These are phyloP conservation scores for Pollenia griseotomentosa DNA, from an alignment of 2,888 invertebrate species.

Conservation along the genomic window DNA sequence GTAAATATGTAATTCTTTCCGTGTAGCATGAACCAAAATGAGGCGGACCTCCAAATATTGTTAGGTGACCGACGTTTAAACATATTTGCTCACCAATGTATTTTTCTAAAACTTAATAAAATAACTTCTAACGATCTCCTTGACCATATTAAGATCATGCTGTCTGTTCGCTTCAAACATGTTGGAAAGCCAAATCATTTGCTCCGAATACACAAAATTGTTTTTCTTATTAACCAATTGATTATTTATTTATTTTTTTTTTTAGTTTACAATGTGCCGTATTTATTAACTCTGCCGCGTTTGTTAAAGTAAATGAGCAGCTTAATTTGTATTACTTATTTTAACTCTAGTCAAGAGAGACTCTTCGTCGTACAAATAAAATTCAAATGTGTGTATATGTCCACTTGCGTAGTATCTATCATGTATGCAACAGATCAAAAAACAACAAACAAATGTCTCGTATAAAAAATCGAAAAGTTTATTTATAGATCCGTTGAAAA, in stretches of 20 bases:
- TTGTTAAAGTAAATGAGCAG: slow-evolving; percentile 6
- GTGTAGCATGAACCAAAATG: too few relatives aligned
- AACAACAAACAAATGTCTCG: slow-evolving; percentile 22
- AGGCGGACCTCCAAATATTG: too few relatives aligned
- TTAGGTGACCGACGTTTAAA: not conserved
- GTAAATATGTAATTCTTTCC: too few relatives aligned
- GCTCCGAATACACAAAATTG: not conserved
- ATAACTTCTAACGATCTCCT: slow-evolving; percentile 62
- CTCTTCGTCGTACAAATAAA: slow-evolving; percentile 27
- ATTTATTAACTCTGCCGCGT: not conserved
- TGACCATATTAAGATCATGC: slow-evolving; percentile 57
- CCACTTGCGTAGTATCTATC: not conserved
- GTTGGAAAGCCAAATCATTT: slow-evolving; percentile 21
- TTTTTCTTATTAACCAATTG: not conserved
- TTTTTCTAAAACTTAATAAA: slow-evolving; percentile 33
- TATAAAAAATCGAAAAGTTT: slow-evolving; percentile 22
- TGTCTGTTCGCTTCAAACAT: slow-evolving; percentile 50
- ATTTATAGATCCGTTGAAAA: slow-evolving; percentile 66
- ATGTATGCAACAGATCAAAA: slow-evolving; percentile 37
- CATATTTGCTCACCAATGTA: slow-evolving; percentile 1
- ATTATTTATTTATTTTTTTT: slow-evolving; percentile 1
- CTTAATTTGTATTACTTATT: slow-evolving; percentile 17
- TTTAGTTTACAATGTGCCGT: not conserved
- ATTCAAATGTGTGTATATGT: not conserved
- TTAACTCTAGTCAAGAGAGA: slow-evolving; percentile 37